phyloP scores from a whole-genome alignment of 1,140 invertebrate genomes.

The Colletes gigas region DNA sequence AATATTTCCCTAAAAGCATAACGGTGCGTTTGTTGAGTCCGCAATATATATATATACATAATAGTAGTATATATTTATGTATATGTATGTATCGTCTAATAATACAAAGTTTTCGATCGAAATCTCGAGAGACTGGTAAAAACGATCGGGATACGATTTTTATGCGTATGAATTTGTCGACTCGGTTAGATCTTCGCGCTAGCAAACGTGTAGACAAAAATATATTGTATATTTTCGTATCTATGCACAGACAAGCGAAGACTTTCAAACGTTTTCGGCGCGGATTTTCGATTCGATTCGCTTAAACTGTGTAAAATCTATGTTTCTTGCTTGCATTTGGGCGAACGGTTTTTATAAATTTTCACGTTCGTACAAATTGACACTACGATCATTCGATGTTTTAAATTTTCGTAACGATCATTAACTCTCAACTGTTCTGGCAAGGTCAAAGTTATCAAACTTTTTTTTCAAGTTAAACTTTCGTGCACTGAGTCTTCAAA shows the following conservation, averaged over 20 bases:
- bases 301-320: constrained; percentile 5
- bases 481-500: too few species aligned
- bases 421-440: background rate
- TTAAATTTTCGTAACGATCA: background rate
- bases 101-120: constrained; percentile 40
- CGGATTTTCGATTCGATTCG: constrained; percentile 19
- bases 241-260: constrained; percentile 36
- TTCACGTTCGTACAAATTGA: background rate
- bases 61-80: constrained; percentile 36
- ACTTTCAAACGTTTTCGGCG: constrained; percentile 40
- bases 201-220: constrained; percentile 50
- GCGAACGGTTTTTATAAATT: constrained; percentile 18
- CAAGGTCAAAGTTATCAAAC: background rate
- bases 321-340: constrained; percentile 21
- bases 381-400: constrained; percentile 6
- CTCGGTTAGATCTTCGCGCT: background rate
- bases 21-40: constrained; percentile 36
- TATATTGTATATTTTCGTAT: constrained; percentile 31
- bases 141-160: constrained; percentile 34
- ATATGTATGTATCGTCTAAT: constrained; percentile 38
- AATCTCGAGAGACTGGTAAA: constrained; percentile 37
- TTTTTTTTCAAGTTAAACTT: background rate
- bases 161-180: constrained; percentile 2
- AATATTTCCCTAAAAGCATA: constrained; percentile 55
- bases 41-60: constrained; percentile 18